Evolutionary conservation across 2,113 vertebrate genomes (phyloP).

Genomic region (Sterrhoptilus dennistouni): DNA sequence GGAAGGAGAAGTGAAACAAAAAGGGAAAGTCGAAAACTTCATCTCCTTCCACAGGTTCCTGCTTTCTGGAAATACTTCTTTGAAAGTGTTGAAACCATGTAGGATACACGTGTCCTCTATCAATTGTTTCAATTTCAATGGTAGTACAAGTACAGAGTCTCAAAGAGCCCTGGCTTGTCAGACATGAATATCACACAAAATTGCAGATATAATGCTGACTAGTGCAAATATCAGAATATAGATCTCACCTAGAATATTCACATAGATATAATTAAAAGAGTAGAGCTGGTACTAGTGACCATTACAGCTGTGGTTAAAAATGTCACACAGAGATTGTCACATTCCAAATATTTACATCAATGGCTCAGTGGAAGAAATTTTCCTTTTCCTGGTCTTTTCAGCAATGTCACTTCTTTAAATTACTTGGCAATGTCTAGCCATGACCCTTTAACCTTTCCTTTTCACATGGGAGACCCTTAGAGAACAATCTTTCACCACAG

Average conservation of each 20-base stretch:
- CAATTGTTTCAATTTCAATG: not conserved
- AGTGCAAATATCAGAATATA: not conserved
- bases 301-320: not conserved
- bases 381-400: not conserved
- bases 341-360: not conserved
- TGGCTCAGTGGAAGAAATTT: not conserved
- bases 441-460: not conserved
- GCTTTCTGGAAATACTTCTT: not conserved
- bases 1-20: not conserved
- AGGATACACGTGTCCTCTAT: not conserved
- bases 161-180: not conserved
- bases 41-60: not conserved
- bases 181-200: not conserved
- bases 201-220: not conserved
- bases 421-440: not conserved
- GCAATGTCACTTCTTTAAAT: not conserved
- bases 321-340: not conserved
- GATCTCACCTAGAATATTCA: not conserved
- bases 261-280: rapidly evolving
- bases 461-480: not conserved
- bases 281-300: not conserved
- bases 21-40: not conserved
- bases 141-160: not conserved
- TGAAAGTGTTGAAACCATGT: not conserved
- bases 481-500: not conserved